Conservation (phyloP, 2,888 invertebrate genomes). For the Pammene aurita region DNA sequence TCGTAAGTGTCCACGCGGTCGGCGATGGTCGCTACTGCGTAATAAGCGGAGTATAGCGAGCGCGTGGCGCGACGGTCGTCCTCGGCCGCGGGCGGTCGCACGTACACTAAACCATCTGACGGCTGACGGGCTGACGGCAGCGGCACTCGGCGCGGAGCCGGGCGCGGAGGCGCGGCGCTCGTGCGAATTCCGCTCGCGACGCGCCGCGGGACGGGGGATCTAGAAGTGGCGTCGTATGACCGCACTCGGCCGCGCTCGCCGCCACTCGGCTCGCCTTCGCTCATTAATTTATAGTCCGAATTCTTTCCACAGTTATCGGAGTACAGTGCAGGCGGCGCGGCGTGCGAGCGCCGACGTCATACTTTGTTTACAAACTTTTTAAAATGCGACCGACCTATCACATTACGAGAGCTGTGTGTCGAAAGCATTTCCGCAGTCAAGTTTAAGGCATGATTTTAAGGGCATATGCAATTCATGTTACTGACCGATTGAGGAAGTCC, state of each 20-base stretch:
- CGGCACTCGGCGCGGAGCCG: constrained; percentile 65
- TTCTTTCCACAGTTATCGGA: constrained; percentile 56
- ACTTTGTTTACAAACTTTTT: constrained; percentile 38
- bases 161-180: constrained; percentile 69
- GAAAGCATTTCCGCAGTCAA: constrained; percentile 43
- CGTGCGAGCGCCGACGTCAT: constrained; percentile 36
- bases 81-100: constrained; percentile 75
- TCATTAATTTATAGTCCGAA: constrained; percentile 54
- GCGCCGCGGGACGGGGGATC: constrained; percentile 62
- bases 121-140: constrained; percentile 69
- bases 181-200: constrained; percentile 51
- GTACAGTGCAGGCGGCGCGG: constrained; percentile 44
- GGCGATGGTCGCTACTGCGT: constrained; percentile 76
- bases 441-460: constrained; percentile 12
- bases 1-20: constrained; percentile 75
- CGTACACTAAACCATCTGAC: constrained; percentile 74
- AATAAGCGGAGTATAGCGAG: constrained; percentile 71
- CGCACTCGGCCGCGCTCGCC: constrained; percentile 62
- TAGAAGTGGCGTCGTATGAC: constrained; percentile 72
- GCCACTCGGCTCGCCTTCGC: constrained; percentile 48
- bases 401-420: constrained; percentile 44
- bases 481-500: constrained; percentile 9
- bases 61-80: constrained; percentile 68
- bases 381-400: constrained; percentile 34
- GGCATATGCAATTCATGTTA: constrained; percentile 7